phyloP scores from a whole-genome alignment of 2,113 vertebrate species.

The Nymphicus hollandicus region DNA sequence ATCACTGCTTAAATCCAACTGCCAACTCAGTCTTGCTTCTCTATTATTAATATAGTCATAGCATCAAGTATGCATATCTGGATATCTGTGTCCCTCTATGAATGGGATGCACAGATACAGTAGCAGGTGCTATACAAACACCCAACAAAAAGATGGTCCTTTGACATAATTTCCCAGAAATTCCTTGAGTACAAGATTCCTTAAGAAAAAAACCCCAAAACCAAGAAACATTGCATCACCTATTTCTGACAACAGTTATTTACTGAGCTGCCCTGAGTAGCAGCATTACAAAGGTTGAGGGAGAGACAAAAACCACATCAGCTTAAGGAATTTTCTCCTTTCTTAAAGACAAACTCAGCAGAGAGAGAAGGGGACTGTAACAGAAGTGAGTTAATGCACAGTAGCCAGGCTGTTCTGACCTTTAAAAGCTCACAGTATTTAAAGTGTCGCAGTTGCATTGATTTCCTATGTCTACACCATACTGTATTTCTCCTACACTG shows the following conservation, averaged over 20 bases:
- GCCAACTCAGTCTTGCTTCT: background rate
- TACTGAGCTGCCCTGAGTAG: background rate
- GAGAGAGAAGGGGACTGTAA: background rate
- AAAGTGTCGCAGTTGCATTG: background rate
- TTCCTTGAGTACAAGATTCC: accelerated
- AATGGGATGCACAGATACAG: background rate
- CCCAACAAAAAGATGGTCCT: background rate
- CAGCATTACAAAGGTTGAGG: background rate
- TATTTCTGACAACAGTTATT: background rate
- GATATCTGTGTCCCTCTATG: background rate
- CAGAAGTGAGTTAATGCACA: background rate
- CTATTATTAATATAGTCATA: background rate
- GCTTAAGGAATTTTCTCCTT: background rate
- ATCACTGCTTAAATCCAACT: background rate
- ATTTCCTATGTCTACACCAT: conserved; percentile 32
- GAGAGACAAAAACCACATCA: background rate
- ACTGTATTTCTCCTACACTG: conserved; percentile 29
- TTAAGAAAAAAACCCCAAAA: background rate
- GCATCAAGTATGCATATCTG: background rate
- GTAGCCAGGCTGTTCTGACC: background rate
- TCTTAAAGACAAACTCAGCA: background rate
- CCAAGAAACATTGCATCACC: accelerated
- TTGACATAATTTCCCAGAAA: background rate
- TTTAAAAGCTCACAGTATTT: conserved; percentile 10
- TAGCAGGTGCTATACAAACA: background rate